Evolutionary conservation across 2,888 invertebrate genomes (phyloP), one percentile per base, ranked within the genome.

Genomic region (Brachycybe producta): DNA sequence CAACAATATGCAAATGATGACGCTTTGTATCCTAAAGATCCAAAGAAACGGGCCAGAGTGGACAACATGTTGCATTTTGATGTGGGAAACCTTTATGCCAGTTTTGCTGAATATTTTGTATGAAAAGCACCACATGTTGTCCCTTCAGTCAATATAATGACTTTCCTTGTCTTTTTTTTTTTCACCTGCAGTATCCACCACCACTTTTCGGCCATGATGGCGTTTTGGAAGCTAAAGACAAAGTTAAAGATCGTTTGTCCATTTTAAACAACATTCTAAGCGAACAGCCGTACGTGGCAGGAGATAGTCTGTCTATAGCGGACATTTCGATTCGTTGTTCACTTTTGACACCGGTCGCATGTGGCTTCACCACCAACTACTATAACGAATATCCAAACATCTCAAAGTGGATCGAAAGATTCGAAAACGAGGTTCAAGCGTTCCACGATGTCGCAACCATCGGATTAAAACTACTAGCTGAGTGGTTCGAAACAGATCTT

Each of bases 51-150:
- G 27, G 39, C 48, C 8, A 17, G 19, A 3, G 48, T 48, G 11
- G 40, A 48, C 30, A 26, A 39, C 27, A 40, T 39, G 48, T n/a
- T 48, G 17, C 32, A 27, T 17, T 48, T 40, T 40, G 48, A 48
- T 24, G 21, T 19, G 13, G 28, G 48, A 7, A 19, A 17, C 15
- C 15, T 48, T 39, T 26, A 26, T 11, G 27, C 8, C 19, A 40
- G 21, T 35, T 27, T 48, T 48, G 27, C 24, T 15, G 40, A 48
- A 39, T 48, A 48, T 40, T 48, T 48, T 39, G 48, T 48, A 17
- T 40, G 47, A n/a, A 15, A 28, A 43, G 3, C 32, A 11, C n/a
- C 32, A 32, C 11, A 32, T 11, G 32, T 32, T 32, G n/a, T 32
- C 11, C 11, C 32, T 32, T 32, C n/a, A 11, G n/a, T 32, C 32